Evolutionary conservation across 2,797 vertebrate genomes (phyloP).

Genomic region (Enteromius argenteus): DNA sequence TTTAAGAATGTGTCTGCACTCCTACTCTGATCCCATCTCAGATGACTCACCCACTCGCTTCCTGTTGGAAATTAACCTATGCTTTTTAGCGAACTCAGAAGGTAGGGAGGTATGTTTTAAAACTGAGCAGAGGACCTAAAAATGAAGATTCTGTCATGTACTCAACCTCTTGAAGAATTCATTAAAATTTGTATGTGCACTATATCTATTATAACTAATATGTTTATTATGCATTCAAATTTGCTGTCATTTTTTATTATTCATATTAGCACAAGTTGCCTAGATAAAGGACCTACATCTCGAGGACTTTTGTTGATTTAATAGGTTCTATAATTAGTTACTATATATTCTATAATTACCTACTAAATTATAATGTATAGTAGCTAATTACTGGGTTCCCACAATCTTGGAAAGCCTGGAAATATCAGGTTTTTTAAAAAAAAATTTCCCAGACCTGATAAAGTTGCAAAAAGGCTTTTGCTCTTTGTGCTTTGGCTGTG

Average conservation of each 20-base stretch:
- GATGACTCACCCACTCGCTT: conserved; percentile 30
- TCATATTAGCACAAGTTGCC: neutral
- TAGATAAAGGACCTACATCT: conserved; percentile 9
- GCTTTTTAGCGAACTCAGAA: neutral
- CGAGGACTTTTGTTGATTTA: neutral
- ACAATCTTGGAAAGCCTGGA: neutral
- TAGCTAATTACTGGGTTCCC: neutral
- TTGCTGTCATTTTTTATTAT: neutral
- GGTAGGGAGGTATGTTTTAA: neutral
- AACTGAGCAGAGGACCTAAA: neutral
- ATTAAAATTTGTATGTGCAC: neutral
- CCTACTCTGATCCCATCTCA: conserved; percentile 22
- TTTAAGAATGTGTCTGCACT: conserved; percentile 28
- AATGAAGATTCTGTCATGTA: neutral
- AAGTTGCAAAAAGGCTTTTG: neutral
- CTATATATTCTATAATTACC: neutral
- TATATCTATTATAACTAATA: neutral
- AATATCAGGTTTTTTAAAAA: conserved; percentile 1
- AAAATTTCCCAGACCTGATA: neutral
- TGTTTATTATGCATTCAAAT: neutral
- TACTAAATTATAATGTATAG: neutral
- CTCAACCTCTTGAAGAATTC: neutral
- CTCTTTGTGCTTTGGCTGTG: conserved; percentile 10
- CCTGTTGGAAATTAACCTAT: conserved; percentile 11
- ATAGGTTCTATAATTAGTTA: conserved; percentile 2